phyloP scores from a whole-genome alignment of 1,140 invertebrate genomes.

The Apocrypta bakeri region DNA sequence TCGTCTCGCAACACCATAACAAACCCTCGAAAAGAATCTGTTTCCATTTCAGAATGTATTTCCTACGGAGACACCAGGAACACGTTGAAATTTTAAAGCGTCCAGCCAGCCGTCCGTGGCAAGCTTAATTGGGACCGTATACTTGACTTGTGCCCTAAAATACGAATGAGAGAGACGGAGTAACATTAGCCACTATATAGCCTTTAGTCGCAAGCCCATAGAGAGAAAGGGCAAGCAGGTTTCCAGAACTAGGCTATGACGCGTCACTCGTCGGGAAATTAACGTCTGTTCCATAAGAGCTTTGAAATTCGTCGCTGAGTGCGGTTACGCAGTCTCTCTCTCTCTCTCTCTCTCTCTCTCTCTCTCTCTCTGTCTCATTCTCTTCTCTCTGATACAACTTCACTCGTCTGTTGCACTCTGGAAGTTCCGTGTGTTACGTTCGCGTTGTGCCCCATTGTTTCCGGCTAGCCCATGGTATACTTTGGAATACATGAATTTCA shows the following conservation, averaged over 20 bases:
- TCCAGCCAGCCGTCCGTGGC: neutral
- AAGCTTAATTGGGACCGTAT: neutral
- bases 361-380: neutral
- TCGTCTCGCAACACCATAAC: no score
- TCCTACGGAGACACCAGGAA: neutral
- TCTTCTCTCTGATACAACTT: neutral
- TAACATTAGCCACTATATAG: neutral
- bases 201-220: neutral
- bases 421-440: neutral
- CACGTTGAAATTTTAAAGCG: neutral
- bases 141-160: neutral
- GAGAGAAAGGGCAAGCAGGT: neutral
- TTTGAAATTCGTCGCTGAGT: slow-evolving; percentile 24
- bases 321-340: slow-evolving; percentile 1
- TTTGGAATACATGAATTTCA: neutral
- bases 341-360: neutral
- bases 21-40: neutral
- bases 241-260: neutral
- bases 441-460: neutral
- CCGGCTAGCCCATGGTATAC: neutral
- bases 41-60: neutral
- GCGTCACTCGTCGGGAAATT: slow-evolving; percentile 12
- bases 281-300: slow-evolving; percentile 7
- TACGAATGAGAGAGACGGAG: neutral
- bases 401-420: neutral